A percentile compares a stretch with the other conserved stretches of the same genome.
These are phyloP conservation scores for Sternotherus odoratus DNA, from an alignment of 2,797 vertebrate species.

Conservation along the genomic window DNA sequence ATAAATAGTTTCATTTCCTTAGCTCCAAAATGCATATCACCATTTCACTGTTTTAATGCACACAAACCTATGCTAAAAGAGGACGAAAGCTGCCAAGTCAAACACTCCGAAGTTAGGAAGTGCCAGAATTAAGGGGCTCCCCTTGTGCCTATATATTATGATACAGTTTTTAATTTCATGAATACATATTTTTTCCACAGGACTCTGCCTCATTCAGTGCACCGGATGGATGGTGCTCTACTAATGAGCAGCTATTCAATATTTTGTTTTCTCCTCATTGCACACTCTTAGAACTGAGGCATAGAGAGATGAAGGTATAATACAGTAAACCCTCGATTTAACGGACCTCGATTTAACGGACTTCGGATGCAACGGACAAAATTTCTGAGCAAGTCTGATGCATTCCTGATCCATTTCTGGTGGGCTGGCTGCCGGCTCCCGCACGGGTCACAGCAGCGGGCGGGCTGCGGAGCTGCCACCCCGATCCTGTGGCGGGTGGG, in stretches of 20 bases:
- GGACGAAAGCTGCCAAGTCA: constrained; percentile 28
- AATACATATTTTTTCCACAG: constrained; percentile 30
- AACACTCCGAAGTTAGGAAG: not conserved
- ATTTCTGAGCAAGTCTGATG: too few relatives aligned
- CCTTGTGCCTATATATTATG: constrained; percentile 1
- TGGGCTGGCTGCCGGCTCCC: too few relatives aligned
- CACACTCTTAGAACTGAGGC: not conserved
- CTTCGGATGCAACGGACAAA: too few relatives aligned
- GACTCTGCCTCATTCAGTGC: constrained; percentile 32
- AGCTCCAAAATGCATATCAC: not conserved
- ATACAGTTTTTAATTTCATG: constrained; percentile 19
- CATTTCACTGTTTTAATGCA: not conserved
- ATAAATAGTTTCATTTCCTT: not conserved
- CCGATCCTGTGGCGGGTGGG: too few relatives aligned
- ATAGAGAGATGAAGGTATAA: not conserved
- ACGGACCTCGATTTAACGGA: too few relatives aligned
- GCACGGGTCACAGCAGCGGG: too few relatives aligned
- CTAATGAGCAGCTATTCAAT: not conserved
- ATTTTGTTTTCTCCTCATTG: not conserved
- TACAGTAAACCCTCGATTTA: too few relatives aligned
- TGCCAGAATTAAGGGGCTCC: not conserved
- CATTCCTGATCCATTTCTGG: too few relatives aligned
- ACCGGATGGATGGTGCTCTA: not conserved
- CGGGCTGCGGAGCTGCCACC: too few relatives aligned
- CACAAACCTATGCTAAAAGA: not conserved